Evolutionary conservation across 2,797 vertebrate genomes (phyloP).

Genomic region (Cynopterus sphinx): DNA sequence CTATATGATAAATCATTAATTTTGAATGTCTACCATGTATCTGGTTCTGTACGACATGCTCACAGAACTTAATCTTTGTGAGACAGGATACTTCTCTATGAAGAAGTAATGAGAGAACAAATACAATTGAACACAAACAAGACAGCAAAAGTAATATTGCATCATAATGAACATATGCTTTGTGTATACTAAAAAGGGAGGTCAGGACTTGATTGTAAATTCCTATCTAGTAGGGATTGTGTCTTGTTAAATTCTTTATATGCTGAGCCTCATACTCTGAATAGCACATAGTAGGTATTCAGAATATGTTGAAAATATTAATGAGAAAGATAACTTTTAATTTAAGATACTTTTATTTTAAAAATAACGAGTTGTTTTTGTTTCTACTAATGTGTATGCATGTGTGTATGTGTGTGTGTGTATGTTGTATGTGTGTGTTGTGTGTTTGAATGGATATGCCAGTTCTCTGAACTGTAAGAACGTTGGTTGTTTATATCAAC

Average conservation of each 20-base stretch:
- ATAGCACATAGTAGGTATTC: not conserved
- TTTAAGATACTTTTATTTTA: not conserved
- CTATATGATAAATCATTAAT: slow-evolving; percentile 11
- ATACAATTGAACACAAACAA: not conserved
- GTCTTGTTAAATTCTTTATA: not conserved
- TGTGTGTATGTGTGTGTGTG: not conserved
- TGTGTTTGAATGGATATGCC: not conserved
- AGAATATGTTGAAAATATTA: slow-evolving; percentile 50
- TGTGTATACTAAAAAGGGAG: not conserved
- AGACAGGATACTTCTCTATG: not conserved
- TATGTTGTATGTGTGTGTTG: not conserved
- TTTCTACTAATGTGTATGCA: not conserved
- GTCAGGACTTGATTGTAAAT: slow-evolving; percentile 19
- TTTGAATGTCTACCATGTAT: not conserved
- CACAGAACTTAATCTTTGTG: not conserved
- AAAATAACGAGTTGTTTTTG: not conserved
- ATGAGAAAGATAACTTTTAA: not conserved
- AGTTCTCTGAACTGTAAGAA: slow-evolving; percentile 5
- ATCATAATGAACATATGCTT: not conserved
- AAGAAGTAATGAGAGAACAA: not conserved
- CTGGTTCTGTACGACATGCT: not conserved
- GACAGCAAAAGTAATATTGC: slow-evolving; percentile 14
- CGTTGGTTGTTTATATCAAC: not conserved
- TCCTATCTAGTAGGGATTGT: not conserved
- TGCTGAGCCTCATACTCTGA: not conserved